Base-by-base conservation (phyloP, 2,888 invertebrate genomes). In the Adelphocoris suturalis region DNA sequence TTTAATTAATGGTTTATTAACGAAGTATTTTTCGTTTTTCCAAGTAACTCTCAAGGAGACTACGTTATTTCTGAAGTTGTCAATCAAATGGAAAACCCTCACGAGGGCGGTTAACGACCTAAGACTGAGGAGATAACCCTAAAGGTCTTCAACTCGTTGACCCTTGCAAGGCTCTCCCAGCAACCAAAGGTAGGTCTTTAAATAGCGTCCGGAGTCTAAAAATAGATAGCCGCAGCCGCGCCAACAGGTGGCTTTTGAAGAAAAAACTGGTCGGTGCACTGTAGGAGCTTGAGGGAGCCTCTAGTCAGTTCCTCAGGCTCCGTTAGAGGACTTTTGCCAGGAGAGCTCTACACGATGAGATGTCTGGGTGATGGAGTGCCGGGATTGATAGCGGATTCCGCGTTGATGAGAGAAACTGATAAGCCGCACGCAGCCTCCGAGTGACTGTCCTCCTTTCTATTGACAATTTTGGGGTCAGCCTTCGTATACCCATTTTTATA, bases 221-320 rank as follows among this genome's bases (percentile, higher is more conserved):
- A 85, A 85, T 84, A 84, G 84, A 85, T 61, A 57, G 12, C 27
- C 80, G 52, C 52, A 16, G 37, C 14, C 28, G 16, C 55, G 16
- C 55, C 85, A 85, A 85, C 85, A 85, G 85, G 85, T 85, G 85
- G 85, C 46, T 61, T 28, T 27, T 14, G 16, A 37, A 37, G 7
- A 85, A 84, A 85, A 61, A 85, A 85, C 85, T 85, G 85, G 85
- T 85, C 85, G 57, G 85, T 61, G 85, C 85, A 61, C 48, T 81
- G 81, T 48, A 11, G 28, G n/a, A 19, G 81, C 81, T 19, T 61
- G 61, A 19, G 19, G 61, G n/a, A 19, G 11, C 68, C 19, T 23
- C 57, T 57, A 57, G 23, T 23, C 23, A 19, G 61, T 9, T 16
- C 68, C 27, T 23, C 23, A 9, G 68, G 27, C 23, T 27, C 27